Percentiles rank a stretch among this genome's conserved stretches.
phyloP scores from a whole-genome alignment of 2,797 vertebrate genomes.

The Valencia hispanica region DNA sequence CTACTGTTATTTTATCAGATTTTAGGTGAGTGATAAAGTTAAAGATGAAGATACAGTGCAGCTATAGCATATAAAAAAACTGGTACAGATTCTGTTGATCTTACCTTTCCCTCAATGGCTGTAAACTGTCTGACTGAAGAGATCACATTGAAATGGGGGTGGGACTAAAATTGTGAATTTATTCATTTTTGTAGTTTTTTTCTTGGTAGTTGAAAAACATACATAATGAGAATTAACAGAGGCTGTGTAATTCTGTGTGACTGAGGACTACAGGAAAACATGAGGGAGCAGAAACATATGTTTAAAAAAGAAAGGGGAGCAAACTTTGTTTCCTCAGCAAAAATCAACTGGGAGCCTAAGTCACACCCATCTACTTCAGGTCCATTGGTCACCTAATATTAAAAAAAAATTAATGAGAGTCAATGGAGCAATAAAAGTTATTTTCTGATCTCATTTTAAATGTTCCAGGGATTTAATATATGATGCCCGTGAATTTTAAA shows the following conservation, averaged over 20 bases:
- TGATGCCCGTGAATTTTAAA: too few relatives aligned
- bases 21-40: neutral
- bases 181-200: neutral
- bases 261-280: neutral
- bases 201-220: neutral
- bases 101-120: neutral
- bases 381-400: too few relatives aligned
- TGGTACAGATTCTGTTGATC: neutral
- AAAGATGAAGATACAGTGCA: neutral
- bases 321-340: neutral
- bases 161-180: neutral
- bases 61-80: neutral
- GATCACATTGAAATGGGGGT: neutral
- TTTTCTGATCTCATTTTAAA: too few relatives aligned
- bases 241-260: neutral
- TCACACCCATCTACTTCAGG: too few relatives aligned
- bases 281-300: neutral
- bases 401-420: too few relatives aligned
- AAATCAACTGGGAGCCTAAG: too few relatives aligned
- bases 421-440: too few relatives aligned
- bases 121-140: neutral
- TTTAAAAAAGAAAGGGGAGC: neutral
- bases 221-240: neutral
- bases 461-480: too few relatives aligned
- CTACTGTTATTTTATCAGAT: neutral